These are phyloP conservation scores for Poecilia latipinna DNA, from an alignment of 2,113 vertebrate species.

Conservation along the genomic window DNA sequence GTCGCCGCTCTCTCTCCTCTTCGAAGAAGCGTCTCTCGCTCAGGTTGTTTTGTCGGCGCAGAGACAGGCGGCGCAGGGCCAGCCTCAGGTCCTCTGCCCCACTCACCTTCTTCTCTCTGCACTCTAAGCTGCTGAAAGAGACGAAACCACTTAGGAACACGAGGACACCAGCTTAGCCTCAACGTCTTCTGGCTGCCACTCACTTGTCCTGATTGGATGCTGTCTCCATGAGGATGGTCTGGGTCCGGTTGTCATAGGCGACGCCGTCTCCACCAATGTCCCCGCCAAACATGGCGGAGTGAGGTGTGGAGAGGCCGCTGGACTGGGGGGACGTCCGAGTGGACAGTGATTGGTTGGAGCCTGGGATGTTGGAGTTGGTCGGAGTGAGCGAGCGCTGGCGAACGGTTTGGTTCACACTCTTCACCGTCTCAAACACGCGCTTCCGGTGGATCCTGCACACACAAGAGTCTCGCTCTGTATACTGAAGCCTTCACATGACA, in stretches of 20 bases:
- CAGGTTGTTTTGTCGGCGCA: conserved; percentile 93
- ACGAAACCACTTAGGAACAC: background rate
- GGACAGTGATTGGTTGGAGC: conserved; percentile 93
- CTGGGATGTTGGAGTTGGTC: conserved; percentile 92
- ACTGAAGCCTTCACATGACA: background rate
- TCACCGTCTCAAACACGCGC: conserved; percentile 94
- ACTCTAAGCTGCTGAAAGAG: conserved; percentile 60
- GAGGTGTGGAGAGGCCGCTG: conserved; percentile 88
- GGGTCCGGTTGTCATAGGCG: conserved; percentile 90
- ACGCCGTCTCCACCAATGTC: conserved; percentile 80
- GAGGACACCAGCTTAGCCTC: background rate
- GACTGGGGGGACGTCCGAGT: conserved; percentile 88
- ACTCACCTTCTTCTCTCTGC: conserved; percentile 85
- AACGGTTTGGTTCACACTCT: conserved; percentile 91
- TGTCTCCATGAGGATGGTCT: conserved; percentile 89
- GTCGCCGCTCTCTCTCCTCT: conserved; percentile 89
- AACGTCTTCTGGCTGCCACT: conserved; percentile 10
- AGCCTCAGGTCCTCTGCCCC: conserved; percentile 93
- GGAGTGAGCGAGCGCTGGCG: conserved; percentile 89
- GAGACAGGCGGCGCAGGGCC: conserved; percentile 90
- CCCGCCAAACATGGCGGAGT: conserved; percentile 84
- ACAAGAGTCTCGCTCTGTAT: background rate
- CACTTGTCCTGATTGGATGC: conserved; percentile 83
- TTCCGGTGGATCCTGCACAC: conserved; percentile 85
- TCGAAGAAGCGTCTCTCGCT: conserved; percentile 94